Percentiles rank a stretch among this genome's conserved stretches.
phyloP scores from a whole-genome alignment of 2,797 vertebrate species.

The Euthynnus affinis region DNA sequence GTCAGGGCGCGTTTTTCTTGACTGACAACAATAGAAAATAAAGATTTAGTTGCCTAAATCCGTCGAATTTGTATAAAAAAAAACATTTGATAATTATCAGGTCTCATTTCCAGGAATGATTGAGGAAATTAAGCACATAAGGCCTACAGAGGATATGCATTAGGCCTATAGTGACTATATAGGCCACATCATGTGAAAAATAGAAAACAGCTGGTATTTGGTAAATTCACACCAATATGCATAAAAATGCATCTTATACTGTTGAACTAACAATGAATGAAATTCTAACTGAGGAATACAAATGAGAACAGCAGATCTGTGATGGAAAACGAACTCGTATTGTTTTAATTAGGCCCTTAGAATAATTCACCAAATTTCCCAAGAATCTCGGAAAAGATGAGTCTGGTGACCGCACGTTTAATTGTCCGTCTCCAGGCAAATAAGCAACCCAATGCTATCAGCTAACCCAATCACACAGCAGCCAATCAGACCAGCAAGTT shows the following conservation, averaged over 20 bases:
- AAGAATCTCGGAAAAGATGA: neutral
- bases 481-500: conserved; percentile 16
- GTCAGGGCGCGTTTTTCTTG: neutral
- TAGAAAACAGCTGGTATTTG: neutral
- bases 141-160: conserved; percentile 21
- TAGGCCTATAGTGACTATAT: conserved; percentile 38
- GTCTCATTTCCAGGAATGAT: neutral
- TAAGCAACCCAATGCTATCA: neutral
- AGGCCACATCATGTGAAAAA: neutral
- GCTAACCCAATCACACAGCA: neutral
- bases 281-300: neutral
- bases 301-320: neutral
- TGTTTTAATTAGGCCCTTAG: neutral
- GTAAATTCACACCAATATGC: neutral
- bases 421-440: conserved; percentile 5
- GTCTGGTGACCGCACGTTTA: conserved; percentile 55
- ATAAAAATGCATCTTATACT: neutral
- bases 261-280: neutral
- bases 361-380: neutral
- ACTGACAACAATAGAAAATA: neutral
- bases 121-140: conserved; percentile 1
- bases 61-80: neutral
- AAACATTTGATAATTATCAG: neutral
- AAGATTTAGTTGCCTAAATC: neutral
- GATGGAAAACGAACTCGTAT: neutral